Base-by-base conservation (phyloP, 2,888 invertebrate species). In the Caenorhabditis afra region DNA sequence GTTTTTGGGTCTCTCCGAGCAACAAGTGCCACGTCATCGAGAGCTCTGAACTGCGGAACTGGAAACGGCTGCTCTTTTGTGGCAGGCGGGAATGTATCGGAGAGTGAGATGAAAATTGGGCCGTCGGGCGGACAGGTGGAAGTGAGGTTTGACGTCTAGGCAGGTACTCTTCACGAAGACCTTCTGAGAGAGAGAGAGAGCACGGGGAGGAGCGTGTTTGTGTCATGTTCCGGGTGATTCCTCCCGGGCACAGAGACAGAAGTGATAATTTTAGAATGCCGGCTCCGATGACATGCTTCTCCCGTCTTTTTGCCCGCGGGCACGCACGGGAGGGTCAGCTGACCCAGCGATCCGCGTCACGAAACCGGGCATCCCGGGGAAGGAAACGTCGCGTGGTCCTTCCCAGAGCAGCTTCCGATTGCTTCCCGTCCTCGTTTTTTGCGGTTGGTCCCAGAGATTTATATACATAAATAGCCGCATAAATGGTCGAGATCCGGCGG, bases 351-450 rank as follows among this genome's bases (percentile, higher is more conserved):
- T 45, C 47, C 61, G 53, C 18, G 29, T 29, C 29, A 29, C 29
- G 29, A 29, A 29, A 29, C 29, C 57, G 55, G 55, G 59, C 37
- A 29, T 45, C 20, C 50, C 23, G 55, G 29, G 29, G 18, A 49
- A 65, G 73, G 73, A 73, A 73, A 49, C 73, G 49, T 73, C 58
- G 73, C 73, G 64, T 73, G 73, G 58, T 47, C 35, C 52, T 64
- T 58, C 57, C 7, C 29, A 29, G 29, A 29, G 58, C 22, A 44
- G 64, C 64, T 64, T 73, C 73, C 71, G 62, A 71, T 71, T 71
- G 57, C 62, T 71, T 71, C 70, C 62, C 18, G 16, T 22, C 47
- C 41, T 23, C 49, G 18, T 12, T 12, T 45, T 37, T 35, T 47
- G 29, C 50, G n/a, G 64, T 65, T 41, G 55, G 41, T 52, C 29